Evolutionary conservation across 2,797 vertebrate species (phyloP), one percentile per base, ranked within the genome.

Genomic region (Pseudomugil gertrudae): DNA sequence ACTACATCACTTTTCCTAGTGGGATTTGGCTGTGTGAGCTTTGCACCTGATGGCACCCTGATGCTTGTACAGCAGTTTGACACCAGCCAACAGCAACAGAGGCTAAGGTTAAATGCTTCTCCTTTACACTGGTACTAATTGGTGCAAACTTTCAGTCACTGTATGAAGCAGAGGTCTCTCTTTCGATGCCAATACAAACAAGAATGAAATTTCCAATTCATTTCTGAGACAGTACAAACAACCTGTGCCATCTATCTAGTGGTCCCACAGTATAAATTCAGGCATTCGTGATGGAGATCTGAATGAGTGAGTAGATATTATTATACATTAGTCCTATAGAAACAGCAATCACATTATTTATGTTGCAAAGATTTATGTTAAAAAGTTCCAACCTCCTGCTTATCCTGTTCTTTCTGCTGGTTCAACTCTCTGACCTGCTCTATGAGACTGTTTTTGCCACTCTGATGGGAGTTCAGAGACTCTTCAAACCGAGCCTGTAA

Each of bases 141-240:
- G 91, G 89, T 88, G 88, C 80, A 88, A 90, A 87, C 79, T 80
- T 71, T 71, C 74, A 26, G 60, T 69, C 74, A 61, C 55, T 75
- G 84, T 56, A 60, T n/a, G 70, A 80, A 71, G 67, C 79, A 82
- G 80, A 88, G 92, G 92, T 90, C 86, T 90, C 75, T 78, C 66
- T 74, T 62, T 66, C 78, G 72, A 61, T 76, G 95, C 95, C 83
- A 90, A 83, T 38, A 80, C 91, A 95, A 96, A 92, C 76, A 87
- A 75, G 64, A 66, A 57, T 54, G 35, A 79, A 64, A 59, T 78
- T 69, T 78, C 67, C 64, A 19, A 68, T 78, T 65, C 59, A 66
- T 75, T 81, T 78, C 80, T 75, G 67, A 79, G 68, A 85, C 68
- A 43, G 57, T 23, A 63, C 73, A 74, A 84, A 64, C 57, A 83